These are phyloP conservation scores for Pasiphila rectangulata DNA, from an alignment of 2,888 invertebrate species.

Conservation along the genomic window DNA sequence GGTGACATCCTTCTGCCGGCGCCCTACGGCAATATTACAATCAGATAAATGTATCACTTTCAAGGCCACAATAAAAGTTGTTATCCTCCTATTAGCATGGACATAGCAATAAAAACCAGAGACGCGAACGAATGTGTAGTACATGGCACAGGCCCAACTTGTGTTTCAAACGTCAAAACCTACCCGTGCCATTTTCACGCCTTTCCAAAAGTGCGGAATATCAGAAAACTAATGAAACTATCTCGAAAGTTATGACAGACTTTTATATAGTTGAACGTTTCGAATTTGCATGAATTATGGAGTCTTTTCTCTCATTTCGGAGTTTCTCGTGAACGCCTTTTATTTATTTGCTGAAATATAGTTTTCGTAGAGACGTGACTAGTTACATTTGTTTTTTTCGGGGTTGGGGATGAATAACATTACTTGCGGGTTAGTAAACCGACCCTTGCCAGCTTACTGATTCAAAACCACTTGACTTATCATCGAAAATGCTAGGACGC, in stretches of 20 bases:
- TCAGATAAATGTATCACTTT: not conserved
- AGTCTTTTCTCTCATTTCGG: constrained; percentile 43
- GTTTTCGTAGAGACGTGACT: constrained; percentile 12
- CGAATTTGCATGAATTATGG: constrained; percentile 59
- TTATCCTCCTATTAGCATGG: too few relatives aligned
- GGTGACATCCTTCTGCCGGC: too few relatives aligned
- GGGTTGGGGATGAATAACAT: not conserved
- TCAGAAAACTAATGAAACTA: constrained; percentile 42
- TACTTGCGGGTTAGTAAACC: not conserved
- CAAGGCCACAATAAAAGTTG: not conserved
- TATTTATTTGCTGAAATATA: constrained; percentile 35
- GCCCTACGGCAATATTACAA: too few relatives aligned
- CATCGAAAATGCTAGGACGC: too few relatives aligned
- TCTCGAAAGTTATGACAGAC: constrained; percentile 38
- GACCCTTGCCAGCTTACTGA: too few relatives aligned
- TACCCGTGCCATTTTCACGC: constrained; percentile 21
- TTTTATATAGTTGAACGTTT: constrained; percentile 40
- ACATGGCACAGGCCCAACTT: constrained; percentile 22
- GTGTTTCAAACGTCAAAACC: constrained; percentile 23
- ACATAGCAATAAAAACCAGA: not conserved
- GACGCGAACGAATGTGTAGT: not conserved
- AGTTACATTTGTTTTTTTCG: constrained; percentile 4
- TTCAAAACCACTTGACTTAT: too few relatives aligned
- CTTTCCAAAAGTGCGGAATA: constrained; percentile 29
- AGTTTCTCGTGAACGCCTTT: constrained; percentile 40